Evolutionary conservation across 2,797 vertebrate species (phyloP).

Genomic region (Cossypha heuglini): DNA sequence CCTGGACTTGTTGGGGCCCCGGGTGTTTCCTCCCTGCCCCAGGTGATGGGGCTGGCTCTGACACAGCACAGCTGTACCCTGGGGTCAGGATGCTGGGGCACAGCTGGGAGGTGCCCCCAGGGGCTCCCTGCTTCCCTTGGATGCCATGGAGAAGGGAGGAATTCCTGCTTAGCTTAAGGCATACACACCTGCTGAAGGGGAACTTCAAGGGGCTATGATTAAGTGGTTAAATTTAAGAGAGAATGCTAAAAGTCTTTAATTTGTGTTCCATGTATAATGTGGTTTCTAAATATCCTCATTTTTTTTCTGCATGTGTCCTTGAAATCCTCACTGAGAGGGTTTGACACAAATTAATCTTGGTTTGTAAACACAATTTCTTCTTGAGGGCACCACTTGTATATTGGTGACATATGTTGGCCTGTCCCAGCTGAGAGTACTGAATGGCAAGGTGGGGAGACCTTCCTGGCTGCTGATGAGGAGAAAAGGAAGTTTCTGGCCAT

Average conservation of each 20-base stretch:
- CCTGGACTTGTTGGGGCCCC: rapidly evolving
- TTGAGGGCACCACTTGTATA: not conserved
- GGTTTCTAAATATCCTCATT: not conserved
- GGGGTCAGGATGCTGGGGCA: not conserved
- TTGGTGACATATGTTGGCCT: not conserved
- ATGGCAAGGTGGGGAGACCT: not conserved
- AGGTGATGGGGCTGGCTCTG: not conserved
- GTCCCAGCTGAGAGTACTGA: not conserved
- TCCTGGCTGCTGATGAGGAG: not conserved
- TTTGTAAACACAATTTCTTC: not conserved
- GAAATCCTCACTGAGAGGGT: not conserved
- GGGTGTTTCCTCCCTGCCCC: not conserved
- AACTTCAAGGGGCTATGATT: not conserved
- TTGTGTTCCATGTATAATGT: not conserved
- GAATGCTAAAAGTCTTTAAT: not conserved
- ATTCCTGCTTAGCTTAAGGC: not conserved
- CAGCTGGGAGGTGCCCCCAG: not conserved
- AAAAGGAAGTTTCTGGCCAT: not conserved
- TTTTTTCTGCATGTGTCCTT: not conserved
- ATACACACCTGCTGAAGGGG: not conserved
- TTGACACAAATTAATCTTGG: not conserved
- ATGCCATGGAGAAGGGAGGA: not conserved
- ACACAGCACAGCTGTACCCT: rapidly evolving
- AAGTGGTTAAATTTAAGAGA: not conserved
- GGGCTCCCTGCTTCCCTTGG: not conserved